These are phyloP conservation scores for Himantopus leucocephalus DNA, from an alignment of 2,113 vertebrate genomes.

Conservation along the genomic window DNA sequence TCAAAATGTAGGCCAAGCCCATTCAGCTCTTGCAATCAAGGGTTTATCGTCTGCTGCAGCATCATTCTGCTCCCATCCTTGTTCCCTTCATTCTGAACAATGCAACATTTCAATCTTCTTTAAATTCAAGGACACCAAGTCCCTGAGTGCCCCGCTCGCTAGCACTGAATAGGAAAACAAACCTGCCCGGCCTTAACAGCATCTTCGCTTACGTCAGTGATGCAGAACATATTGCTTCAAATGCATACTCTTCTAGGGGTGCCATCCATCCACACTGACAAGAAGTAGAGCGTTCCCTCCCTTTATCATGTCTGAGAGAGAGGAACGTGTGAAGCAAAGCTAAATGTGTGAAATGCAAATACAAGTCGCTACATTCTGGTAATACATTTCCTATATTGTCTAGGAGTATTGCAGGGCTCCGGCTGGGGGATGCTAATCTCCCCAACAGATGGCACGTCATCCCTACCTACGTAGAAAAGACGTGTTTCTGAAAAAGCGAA, in stretches of 20 bases:
- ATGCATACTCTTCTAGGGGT: slow-evolving; percentile 33
- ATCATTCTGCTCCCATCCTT: background rate
- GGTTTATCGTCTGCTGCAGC: slow-evolving; percentile 1
- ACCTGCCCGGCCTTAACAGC: slow-evolving; percentile 12
- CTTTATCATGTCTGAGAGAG: slow-evolving; percentile 54
- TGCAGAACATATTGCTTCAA: slow-evolving; percentile 49
- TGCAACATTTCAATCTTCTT: slow-evolving; percentile 48
- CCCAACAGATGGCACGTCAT: background rate
- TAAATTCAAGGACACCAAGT: slow-evolving; percentile 57
- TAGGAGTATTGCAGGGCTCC: background rate
- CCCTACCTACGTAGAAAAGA: background rate
- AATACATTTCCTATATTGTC: background rate
- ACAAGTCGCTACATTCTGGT: background rate
- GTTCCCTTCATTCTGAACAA: slow-evolving; percentile 33
- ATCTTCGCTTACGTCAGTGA: slow-evolving; percentile 45
- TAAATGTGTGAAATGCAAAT: slow-evolving; percentile 46
- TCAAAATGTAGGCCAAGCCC: slow-evolving; percentile 10
- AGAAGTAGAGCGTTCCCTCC: slow-evolving; percentile 38
- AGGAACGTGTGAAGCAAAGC: slow-evolving; percentile 44
- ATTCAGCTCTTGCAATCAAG: slow-evolving; percentile 13
- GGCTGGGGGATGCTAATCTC: background rate
- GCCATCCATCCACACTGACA: slow-evolving; percentile 54
- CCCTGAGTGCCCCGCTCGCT: background rate
- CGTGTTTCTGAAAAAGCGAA: background rate
- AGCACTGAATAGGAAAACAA: slow-evolving; percentile 32